phyloP scores from a whole-genome alignment of 2,888 invertebrate genomes.

The Eilema caniola region DNA sequence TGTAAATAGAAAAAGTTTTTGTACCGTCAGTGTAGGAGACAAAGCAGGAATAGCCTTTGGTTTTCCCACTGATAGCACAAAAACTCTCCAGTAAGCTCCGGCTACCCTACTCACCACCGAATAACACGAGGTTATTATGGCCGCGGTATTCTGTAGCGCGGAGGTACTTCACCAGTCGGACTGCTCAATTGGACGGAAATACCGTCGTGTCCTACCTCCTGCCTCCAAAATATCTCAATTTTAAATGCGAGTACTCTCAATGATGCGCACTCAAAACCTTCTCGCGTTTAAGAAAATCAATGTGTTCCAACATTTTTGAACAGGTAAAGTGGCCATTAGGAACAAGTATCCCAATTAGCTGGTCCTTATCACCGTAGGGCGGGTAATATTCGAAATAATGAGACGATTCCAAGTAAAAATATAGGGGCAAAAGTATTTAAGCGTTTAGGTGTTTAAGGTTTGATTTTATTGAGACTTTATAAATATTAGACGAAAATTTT shows the following conservation, averaged over 20 bases:
- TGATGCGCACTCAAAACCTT: neutral
- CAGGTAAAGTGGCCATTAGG: conserved; percentile 38
- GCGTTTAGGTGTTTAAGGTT: neutral
- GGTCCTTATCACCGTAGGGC: conserved; percentile 32
- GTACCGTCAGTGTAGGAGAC: too few relatives aligned
- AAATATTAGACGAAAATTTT: too few relatives aligned
- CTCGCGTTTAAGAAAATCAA: neutral
- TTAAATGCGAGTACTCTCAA: neutral
- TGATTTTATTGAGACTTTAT: neutral
- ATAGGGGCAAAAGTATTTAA: conserved; percentile 3
- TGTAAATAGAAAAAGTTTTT: too few relatives aligned
- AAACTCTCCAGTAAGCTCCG: too few relatives aligned
- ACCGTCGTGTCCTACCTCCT: too few relatives aligned
- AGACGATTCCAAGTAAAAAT: conserved; percentile 34
- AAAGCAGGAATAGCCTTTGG: too few relatives aligned
- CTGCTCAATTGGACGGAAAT: too few relatives aligned
- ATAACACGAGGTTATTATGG: too few relatives aligned
- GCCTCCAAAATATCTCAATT: neutral
- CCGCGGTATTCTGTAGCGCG: too few relatives aligned
- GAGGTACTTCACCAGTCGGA: too few relatives aligned
- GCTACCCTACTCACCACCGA: too few relatives aligned
- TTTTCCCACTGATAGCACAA: too few relatives aligned
- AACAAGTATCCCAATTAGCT: conserved; percentile 43
- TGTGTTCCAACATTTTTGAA: conserved; percentile 12
- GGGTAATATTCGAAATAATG: conserved; percentile 33